Evolutionary conservation across 2,888 invertebrate species (phyloP).

Genomic region (Acleris emargana): DNA sequence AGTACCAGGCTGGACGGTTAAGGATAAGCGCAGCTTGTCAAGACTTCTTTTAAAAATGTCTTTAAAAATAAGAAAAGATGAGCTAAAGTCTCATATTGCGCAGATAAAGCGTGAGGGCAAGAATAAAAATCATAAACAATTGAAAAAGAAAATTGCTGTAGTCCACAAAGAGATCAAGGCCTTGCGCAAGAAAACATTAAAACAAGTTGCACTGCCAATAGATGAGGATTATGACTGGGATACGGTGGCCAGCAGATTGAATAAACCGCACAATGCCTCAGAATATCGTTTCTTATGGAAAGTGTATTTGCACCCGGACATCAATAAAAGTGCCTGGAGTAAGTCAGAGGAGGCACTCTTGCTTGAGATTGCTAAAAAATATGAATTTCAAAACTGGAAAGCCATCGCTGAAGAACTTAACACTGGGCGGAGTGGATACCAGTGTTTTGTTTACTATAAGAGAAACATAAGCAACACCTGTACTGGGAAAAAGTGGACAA

Average conservation of each 20-base stretch:
- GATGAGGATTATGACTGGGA: constrained; percentile 84
- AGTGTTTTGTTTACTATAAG: constrained; percentile 87
- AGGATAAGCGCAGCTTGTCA: constrained; percentile 82
- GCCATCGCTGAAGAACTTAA: constrained; percentile 82
- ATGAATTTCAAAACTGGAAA: constrained; percentile 86
- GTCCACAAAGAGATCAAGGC: constrained; percentile 41
- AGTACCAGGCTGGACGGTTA: constrained; percentile 80
- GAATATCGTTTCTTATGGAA: constrained; percentile 90
- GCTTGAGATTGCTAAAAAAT: constrained; percentile 53
- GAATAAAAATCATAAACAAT: constrained; percentile 11
- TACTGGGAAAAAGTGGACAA: constrained; percentile 83
- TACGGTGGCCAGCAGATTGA: constrained; percentile 71
- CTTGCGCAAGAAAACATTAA: constrained; percentile 47
- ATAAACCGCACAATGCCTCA: constrained; percentile 82
- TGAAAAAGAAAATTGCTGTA: constrained; percentile 49
- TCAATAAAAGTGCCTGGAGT: constrained; percentile 80
- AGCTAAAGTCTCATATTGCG: constrained; percentile 51
- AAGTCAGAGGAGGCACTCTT: constrained; percentile 57
- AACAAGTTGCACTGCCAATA: constrained; percentile 60
- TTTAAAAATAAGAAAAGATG: constrained; percentile 48
- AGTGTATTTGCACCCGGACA: constrained; percentile 86
- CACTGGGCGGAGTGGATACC: constrained; percentile 86
- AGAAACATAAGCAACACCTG: constrained; percentile 68
- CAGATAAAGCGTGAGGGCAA: constrained; percentile 33
- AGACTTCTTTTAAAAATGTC: constrained; percentile 73